Conservation (phyloP, 2,797 vertebrate species). For the Eulemur coronatus region DNA sequence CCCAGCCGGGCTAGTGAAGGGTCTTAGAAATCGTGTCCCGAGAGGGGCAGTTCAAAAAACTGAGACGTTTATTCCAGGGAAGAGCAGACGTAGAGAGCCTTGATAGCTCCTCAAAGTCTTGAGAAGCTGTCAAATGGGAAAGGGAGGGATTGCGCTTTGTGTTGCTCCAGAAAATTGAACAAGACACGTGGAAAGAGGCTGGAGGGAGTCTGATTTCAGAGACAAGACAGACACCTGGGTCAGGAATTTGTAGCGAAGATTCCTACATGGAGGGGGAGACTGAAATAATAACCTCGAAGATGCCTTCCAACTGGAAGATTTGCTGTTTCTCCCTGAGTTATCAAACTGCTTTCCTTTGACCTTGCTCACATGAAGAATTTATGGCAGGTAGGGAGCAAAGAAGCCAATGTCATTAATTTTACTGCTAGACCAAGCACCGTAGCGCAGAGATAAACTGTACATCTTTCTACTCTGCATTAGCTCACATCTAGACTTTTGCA, state of each 20-base stretch:
- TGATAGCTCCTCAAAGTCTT: not conserved
- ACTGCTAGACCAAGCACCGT: not conserved
- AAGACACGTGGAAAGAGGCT: not conserved
- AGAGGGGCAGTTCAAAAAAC: not conserved
- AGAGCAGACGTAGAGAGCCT: not conserved
- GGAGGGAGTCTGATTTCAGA: not conserved
- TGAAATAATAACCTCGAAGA: constrained; percentile 28
- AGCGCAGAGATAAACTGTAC: not conserved
- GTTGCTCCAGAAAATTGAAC: not conserved
- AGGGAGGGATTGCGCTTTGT: not conserved
- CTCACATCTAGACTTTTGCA: not conserved
- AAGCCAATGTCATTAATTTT: not conserved
- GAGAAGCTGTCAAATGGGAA: not conserved
- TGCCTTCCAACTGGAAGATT: not conserved
- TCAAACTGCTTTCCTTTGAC: not conserved
- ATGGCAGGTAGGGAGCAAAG: not conserved
- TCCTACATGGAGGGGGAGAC: constrained; percentile 20
- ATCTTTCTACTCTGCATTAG: not conserved
- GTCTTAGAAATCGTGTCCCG: not conserved
- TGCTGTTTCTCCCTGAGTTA: not conserved
- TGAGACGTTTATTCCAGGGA: not conserved
- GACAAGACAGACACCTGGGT: not conserved
- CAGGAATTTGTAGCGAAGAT: not conserved
- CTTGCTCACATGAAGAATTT: not conserved
- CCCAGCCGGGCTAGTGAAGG: not conserved